phyloP scores from a whole-genome alignment of 53 echinoderm and acorn worm genomes.

The Mesocentrotus franciscanus region DNA sequence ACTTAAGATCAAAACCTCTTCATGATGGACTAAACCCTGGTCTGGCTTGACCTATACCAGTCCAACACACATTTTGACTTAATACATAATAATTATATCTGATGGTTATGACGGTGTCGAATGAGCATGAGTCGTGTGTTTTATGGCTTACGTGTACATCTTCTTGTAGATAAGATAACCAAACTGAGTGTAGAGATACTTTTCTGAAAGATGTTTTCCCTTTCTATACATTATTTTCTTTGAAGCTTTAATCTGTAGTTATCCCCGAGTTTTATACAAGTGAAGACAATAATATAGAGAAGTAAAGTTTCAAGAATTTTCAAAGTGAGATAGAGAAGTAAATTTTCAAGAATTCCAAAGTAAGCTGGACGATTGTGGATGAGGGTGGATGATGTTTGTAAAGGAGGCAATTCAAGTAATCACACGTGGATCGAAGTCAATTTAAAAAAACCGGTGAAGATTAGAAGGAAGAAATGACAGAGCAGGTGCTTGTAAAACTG shows the following conservation, averaged over 20 bases:
- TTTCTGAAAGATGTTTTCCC: too few relatives aligned
- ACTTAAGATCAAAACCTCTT: constrained; percentile 38
- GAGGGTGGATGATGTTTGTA: not conserved
- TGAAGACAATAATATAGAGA: not conserved
- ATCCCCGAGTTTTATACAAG: too few relatives aligned
- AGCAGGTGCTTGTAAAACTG: not conserved
- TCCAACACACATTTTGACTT: not conserved
- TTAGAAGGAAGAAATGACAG: not conserved
- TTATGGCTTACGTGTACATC: too few relatives aligned
- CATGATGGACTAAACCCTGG: not conserved
- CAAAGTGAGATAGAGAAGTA: not conserved
- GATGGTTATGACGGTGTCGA: not conserved
- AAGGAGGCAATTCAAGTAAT: not conserved
- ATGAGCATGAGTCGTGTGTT: not conserved
- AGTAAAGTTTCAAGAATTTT: not conserved
- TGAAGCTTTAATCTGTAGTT: too few relatives aligned
- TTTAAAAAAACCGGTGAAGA: not conserved
- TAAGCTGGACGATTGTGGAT: not conserved
- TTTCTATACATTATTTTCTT: too few relatives aligned
- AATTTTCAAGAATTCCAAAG: too few relatives aligned
- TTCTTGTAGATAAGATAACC: too few relatives aligned
- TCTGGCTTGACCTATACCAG: constrained; percentile 2
- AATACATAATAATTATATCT: not conserved
- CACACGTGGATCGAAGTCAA: not conserved
- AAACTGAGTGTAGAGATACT: too few relatives aligned